These are phyloP conservation scores for Muricea muricata DNA, from an alignment of 92 coral and sea anemone genomes.

Conservation along the genomic window DNA sequence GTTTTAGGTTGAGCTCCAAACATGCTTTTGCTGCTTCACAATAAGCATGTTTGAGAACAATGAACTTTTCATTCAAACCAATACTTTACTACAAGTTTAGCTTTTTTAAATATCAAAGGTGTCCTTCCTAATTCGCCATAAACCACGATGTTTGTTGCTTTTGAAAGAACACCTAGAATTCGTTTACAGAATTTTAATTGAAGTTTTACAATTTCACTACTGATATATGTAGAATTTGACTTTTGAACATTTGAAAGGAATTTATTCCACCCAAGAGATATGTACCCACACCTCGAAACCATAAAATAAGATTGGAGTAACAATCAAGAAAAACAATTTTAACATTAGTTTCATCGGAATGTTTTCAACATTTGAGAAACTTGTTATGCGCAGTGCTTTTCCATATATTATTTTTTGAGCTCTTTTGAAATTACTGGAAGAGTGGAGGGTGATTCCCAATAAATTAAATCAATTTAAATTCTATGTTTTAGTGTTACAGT, in stretches of 20 bases:
- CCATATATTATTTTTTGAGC: not conserved
- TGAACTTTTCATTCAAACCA: no score
- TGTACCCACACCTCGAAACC: slow-evolving; percentile 16
- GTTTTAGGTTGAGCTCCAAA: no score
- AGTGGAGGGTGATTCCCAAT: slow-evolving; percentile 8
- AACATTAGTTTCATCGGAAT: not conserved
- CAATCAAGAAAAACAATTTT: not conserved
- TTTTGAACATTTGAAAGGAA: no score
- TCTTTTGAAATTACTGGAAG: not conserved
- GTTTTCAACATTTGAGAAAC: no score
- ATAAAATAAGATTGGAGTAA: not conserved
- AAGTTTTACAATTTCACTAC: not conserved
- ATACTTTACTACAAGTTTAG: no score
- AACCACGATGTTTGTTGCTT: not conserved
- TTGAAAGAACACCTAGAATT: not conserved
- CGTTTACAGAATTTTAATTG: slow-evolving; percentile 26
- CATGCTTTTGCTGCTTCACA: no score
- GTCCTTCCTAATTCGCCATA: not conserved
- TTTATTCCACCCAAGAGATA: not conserved
- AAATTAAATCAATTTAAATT: slow-evolving; percentile 6
- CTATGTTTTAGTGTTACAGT: slow-evolving; percentile 21
- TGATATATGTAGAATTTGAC: no score
- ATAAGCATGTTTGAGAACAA: no score
- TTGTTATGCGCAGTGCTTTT: not conserved
- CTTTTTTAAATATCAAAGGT: no score